Percentiles rank a stretch among this genome's conserved stretches.
These are phyloP conservation scores for Cephus pygmeus DNA, from an alignment of 2,888 invertebrate genomes.

Conservation along the genomic window DNA sequence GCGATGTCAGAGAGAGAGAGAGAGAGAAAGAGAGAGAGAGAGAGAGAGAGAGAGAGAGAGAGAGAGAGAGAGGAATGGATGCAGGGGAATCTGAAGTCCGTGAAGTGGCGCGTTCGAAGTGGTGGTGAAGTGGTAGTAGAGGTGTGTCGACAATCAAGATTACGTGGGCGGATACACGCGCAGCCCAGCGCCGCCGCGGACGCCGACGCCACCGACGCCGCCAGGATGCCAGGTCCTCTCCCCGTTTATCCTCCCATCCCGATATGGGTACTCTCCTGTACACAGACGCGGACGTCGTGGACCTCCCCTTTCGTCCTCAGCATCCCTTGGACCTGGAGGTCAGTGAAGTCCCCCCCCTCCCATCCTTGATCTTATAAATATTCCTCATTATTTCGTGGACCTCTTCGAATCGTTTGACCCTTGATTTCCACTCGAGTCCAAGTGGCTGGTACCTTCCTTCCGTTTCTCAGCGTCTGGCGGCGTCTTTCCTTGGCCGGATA, in stretches of 20 bases:
- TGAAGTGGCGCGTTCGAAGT: neutral
- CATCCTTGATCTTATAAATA: neutral
- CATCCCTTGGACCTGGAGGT: neutral
- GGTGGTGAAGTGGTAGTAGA: slow-evolving; percentile 26
- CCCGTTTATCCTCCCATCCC: slow-evolving; percentile 8
- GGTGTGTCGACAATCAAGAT: slow-evolving; percentile 62
- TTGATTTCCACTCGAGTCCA: neutral
- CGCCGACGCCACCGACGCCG: slow-evolving; percentile 1
- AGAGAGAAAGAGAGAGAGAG: neutral
- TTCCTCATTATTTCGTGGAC: neutral
- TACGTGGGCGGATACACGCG: slow-evolving; percentile 62
- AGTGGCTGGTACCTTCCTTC: neutral
- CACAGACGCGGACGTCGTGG: neutral
- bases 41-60: neutral
- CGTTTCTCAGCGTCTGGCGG: neutral
- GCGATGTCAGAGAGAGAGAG: slow-evolving; percentile 12
- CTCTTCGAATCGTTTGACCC: neutral
- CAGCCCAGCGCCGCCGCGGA: slow-evolving; percentile 54
- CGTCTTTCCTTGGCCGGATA: neutral
- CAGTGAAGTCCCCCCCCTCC: neutral
- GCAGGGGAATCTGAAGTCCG: slow-evolving; percentile 9
- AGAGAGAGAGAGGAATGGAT: neutral
- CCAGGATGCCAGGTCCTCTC: slow-evolving; percentile 20
- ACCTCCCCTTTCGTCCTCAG: neutral
- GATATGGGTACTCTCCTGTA: neutral